Evolutionary conservation across 2,888 invertebrate species (phyloP), one percentile per base, ranked within the genome.

Genomic region (Cryptophagus acutangulus): DNA sequence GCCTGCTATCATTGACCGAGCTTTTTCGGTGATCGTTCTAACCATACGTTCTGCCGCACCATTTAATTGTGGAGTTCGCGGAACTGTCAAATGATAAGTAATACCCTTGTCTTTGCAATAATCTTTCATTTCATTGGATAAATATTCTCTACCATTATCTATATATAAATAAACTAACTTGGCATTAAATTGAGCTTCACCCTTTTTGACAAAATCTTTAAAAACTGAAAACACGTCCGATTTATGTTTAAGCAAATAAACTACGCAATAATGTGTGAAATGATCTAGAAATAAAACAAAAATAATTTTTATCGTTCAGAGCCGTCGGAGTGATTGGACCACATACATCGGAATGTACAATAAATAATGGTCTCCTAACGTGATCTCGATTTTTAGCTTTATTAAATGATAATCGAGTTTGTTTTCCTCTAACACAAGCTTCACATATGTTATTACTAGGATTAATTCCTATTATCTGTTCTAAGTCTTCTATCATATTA

Each of bases 391-490:
- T 25, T 45, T 46, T 49, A 14, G n/a, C 6, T 41, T 48, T 39
- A 14, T 18, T 24, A 34, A 48, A 48, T 13, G 48, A 36, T n/a
- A 42, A 17, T 14, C 46, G 31, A 6, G 43, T 20, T 45, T 48
- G 48, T 45, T 45, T 43, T 2, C 48, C 43, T 25, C 37, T 24
- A 15, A 48, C 42, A 34, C 48, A 45, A 26, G 43, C 38, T 41
- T 48, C 48, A 31, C 48, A 45, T 17, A 45, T 29, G 5, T 17
- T 9, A 39, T 46, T 31, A 30, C 16, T 12, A 13, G 42, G 41
- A 36, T 34, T 41, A 17, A 45, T 35, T 18, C 39, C 26, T 2
- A 33, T 36, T 28, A 45, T 28, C 31, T 36, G 17, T 33, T 28
- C 29, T 18, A 17, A 17, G 17, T 38, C 29, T 24, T 38, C 30